Evolutionary conservation across 2,797 vertebrate genomes (phyloP).

Genomic region (Lutra lutra): DNA sequence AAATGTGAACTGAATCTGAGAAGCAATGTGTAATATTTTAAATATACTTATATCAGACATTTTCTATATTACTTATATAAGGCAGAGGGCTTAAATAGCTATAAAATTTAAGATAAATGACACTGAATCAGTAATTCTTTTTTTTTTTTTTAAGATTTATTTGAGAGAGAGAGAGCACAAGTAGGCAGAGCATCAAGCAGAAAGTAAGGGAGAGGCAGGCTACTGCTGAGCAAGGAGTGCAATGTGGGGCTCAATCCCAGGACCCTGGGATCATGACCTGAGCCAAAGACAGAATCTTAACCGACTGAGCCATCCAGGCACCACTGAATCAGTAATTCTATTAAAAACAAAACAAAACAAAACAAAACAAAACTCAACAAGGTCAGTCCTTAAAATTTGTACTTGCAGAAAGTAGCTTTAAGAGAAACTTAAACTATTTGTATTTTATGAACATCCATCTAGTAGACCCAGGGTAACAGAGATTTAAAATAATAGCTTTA

Average conservation of each 20-base stretch:
- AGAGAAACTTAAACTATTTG: neutral
- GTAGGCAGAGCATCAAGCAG: neutral
- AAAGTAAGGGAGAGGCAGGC: neutral
- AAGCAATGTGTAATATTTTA: constrained; percentile 28
- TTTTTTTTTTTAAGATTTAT: neutral
- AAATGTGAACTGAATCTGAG: neutral
- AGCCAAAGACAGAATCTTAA: neutral
- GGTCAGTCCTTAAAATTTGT: neutral
- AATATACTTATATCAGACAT: neutral
- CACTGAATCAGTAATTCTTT: neutral
- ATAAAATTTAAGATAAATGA: constrained; percentile 3
- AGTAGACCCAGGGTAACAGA: neutral
- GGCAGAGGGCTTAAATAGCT: neutral
- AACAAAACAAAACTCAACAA: neutral
- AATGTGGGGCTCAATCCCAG: too few relatives aligned
- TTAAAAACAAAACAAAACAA: neutral
- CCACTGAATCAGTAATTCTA: neutral
- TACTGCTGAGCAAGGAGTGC: neutral
- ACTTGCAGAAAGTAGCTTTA: neutral
- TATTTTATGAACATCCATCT: neutral
- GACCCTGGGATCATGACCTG: neutral
- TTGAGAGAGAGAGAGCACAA: neutral
- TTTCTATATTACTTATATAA: constrained; percentile 12
- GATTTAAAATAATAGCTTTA: neutral
- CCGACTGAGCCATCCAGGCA: neutral